These are phyloP conservation scores for Lerema accius DNA, from an alignment of 1,140 invertebrate species.

Conservation along the genomic window DNA sequence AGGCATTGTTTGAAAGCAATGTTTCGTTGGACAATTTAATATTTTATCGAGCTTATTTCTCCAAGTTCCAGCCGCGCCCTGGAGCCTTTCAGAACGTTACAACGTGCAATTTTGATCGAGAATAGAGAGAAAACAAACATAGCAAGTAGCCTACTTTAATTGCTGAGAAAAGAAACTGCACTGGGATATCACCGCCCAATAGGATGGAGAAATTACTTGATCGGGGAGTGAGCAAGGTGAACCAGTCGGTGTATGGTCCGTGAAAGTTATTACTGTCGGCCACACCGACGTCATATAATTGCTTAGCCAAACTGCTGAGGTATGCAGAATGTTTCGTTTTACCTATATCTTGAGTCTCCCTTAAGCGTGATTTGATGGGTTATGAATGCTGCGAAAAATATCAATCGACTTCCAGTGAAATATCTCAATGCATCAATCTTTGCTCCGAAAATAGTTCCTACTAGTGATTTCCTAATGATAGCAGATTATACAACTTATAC, in stretches of 20 bases:
- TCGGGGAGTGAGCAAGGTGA: constrained; percentile 55
- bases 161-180: constrained; percentile 72
- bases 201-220: constrained; percentile 67
- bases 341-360: too few species aligned
- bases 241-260: constrained; percentile 54
- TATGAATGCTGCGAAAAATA: too few species aligned
- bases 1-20: constrained; percentile 19
- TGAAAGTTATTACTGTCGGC: constrained; percentile 61
- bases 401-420: too few species aligned
- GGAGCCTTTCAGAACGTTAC: constrained; percentile 39
- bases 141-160: constrained; percentile 60
- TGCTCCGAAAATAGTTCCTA: too few species aligned
- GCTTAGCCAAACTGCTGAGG: too few species aligned
- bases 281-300: constrained; percentile 10
- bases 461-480: too few species aligned
- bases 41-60: constrained; percentile 38
- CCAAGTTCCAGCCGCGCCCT: constrained; percentile 41
- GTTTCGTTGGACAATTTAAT: constrained; percentile 25
- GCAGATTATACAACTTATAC: too few species aligned
- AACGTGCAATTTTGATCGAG: constrained; percentile 54
- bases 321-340: too few species aligned
- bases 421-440: too few species aligned
- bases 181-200: constrained; percentile 53
- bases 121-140: constrained; percentile 58
- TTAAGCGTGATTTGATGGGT: too few species aligned